Conservation (phyloP, 2,113 vertebrate species). For the Microcebus lehilahytsara region DNA sequence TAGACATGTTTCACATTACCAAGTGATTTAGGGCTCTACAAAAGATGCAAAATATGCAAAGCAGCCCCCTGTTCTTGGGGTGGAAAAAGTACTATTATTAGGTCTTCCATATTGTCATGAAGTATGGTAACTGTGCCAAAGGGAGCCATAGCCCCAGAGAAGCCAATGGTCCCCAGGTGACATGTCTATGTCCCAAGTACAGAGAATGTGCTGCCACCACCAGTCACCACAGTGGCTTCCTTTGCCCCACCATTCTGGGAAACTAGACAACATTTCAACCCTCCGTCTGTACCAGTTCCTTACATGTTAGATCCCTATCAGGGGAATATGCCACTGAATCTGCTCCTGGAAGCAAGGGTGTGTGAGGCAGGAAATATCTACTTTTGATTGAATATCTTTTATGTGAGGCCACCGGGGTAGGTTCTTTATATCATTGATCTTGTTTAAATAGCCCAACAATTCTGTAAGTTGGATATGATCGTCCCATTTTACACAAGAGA, state of each 20-base stretch:
- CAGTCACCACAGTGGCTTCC: background rate
- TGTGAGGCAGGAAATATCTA: background rate
- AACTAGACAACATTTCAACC: background rate
- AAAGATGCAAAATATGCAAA: slow-evolving; percentile 57
- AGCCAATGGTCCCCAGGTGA: background rate
- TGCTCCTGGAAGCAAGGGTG: background rate
- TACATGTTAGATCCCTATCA: background rate
- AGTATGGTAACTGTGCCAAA: background rate
- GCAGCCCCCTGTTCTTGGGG: background rate
- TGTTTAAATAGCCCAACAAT: background rate
- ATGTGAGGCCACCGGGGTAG: background rate
- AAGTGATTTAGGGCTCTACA: slow-evolving; percentile 51
- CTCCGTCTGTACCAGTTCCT: background rate
- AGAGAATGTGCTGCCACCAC: background rate
- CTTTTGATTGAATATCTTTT: background rate
- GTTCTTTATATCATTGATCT: background rate
- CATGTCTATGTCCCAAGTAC: background rate
- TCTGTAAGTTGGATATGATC: background rate
- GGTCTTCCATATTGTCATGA: background rate
- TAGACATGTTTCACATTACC: slow-evolving; percentile 62
- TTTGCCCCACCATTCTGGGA: background rate
- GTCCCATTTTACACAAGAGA: background rate
- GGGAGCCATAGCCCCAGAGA: background rate
- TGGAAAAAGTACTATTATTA: slow-evolving; percentile 54
- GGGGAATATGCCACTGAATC: background rate